Base-by-base conservation (phyloP, 2,888 invertebrate genomes). In the Rhamnusium bicolor region DNA sequence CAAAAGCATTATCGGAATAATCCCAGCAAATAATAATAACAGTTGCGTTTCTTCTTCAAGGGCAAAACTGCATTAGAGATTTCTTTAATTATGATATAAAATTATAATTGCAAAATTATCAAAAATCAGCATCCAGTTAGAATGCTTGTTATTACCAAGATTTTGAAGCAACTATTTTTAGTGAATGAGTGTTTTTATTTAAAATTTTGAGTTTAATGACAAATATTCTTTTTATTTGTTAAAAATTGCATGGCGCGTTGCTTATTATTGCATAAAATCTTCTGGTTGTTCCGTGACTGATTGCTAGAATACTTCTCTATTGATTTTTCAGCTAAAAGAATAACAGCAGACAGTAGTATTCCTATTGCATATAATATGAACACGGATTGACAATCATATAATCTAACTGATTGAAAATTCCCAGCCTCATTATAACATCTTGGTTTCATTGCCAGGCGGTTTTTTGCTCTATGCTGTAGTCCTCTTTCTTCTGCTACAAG, bases 331-430 rank as follows among this genome's bases (percentile, higher is more conserved):
- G 7, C 12, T 18, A 51, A 19, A 7, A 84, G 62, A 51, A 82
- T 68, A 0, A 72, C 24, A 63, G 80, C 10, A 4, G 82, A 73
- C 8, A 83, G 21, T 6, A 73, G 2, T 21, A 77, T 71, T 47
- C 85, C 85, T 49, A 77, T 73, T 14, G 79, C 54, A 61, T 79
- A 82, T n/a, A 84, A 65, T n/a, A 80, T 66, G 51, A 85, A 79
- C 16, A 82, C 79, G 46, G 81, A 81, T 56, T 81, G 71, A 19
- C 84, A 84, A 72, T 85, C 85, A 54, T 81, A 80, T 47, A 85
- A 79, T 32, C 84, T 80, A 29, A 85, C 80, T 8, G 82, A 79
- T 61, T 83, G 83, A 71, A 85, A 85, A 61, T 80, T 81, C n/a
- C 82, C 83, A 2, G 78, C 80, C 61, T 81, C 76, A 14, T 80